Conservation (phyloP, 2,113 vertebrate species). For the Argyrosomus japonicus region DNA sequence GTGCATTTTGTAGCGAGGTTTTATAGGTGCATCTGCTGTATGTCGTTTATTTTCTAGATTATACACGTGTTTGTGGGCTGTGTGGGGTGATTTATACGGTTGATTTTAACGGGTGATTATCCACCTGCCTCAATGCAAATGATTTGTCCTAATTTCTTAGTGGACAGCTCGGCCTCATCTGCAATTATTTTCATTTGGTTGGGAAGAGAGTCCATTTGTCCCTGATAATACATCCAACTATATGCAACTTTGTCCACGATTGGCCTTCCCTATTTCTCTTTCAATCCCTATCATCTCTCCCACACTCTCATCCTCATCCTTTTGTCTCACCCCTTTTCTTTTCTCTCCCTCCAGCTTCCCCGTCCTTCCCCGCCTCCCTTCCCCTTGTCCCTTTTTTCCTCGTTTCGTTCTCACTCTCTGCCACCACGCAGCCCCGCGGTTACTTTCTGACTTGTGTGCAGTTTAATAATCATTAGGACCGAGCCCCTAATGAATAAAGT, state of each 20-base stretch:
- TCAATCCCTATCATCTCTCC: conserved; percentile 71
- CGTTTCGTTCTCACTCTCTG: conserved; percentile 25
- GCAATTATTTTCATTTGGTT: conserved; percentile 16
- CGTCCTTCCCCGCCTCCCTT: conserved; percentile 22
- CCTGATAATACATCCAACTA: conserved; percentile 34
- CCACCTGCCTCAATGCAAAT: conserved; percentile 68
- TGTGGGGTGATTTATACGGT: conserved; percentile 52
- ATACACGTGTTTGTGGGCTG: conserved; percentile 52
- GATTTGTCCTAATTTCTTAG: conserved; percentile 59
- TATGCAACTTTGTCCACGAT: conserved; percentile 54
- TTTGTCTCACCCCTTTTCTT: conserved; percentile 45
- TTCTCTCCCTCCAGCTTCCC: conserved; percentile 56
- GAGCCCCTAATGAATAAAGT: conserved; percentile 83
- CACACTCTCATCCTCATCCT: conserved; percentile 59
- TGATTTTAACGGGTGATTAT: conserved; percentile 69
- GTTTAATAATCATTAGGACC: conserved; percentile 84
- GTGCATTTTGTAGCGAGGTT: conserved; percentile 53
- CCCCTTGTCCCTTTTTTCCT: conserved; percentile 13
- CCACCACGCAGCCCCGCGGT: conserved; percentile 63
- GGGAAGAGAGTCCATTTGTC: conserved; percentile 37
- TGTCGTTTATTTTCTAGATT: conserved; percentile 59
- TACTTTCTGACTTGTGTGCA: conserved; percentile 77
- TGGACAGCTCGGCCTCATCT: conserved; percentile 46
- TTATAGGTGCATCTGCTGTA: conserved; percentile 67
- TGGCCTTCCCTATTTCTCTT: conserved; percentile 57